Evolutionary conservation across 2,113 vertebrate species (phyloP), one percentile per base, ranked within the genome.

Genomic region (Anhinga anhinga): DNA sequence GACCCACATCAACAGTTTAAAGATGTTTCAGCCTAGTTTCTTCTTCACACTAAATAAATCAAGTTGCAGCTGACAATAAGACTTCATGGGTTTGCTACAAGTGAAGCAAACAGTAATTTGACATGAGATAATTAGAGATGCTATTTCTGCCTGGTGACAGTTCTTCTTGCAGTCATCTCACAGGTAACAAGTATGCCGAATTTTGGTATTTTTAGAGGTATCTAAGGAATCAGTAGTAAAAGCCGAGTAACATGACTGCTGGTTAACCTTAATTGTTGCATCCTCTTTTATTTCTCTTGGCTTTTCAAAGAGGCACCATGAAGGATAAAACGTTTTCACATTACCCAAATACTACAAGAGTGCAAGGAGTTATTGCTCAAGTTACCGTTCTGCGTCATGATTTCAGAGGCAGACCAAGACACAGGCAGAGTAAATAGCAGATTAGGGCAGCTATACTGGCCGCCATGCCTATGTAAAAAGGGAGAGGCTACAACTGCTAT

Each of bases 381-480:
- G 20, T 56, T 71, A 13, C 20, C 3, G 5, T 66, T 82, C 21
- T 85, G 27, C 13, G 52, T 42, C 21, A 16, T 2, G 12, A 62
- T 40, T 66, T 85, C 36, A 58, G 56, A 49, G n/a, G n/a, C 19
- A 72, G 56, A 72, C 3, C 52, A 50, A 79, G 32, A 4, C 25
- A 65, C 10, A 53, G 16, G 13, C 9, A 45, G 30, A 40, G 36
- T 69, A 80, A 74, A 25, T 5, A 61, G 16, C 47, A 79, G 21
- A 11, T 52, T 36, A 32, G 25, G 29, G 45, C 21, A 58, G 11
- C 22, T 52, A 29, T 32, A 30, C 21, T 10, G 40, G 15, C 30
- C 1, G 0, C 15, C 15, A 14, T 9, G 11, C 6, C n/a, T 38
- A 3, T 5, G 11, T 32, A 15, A 52, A 47, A 47, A 58, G 11